Percentiles rank a stretch among this genome's conserved stretches.
Evolutionary conservation across 2,797 vertebrate species (phyloP).

Genomic region (Cuniculus paca): DNA sequence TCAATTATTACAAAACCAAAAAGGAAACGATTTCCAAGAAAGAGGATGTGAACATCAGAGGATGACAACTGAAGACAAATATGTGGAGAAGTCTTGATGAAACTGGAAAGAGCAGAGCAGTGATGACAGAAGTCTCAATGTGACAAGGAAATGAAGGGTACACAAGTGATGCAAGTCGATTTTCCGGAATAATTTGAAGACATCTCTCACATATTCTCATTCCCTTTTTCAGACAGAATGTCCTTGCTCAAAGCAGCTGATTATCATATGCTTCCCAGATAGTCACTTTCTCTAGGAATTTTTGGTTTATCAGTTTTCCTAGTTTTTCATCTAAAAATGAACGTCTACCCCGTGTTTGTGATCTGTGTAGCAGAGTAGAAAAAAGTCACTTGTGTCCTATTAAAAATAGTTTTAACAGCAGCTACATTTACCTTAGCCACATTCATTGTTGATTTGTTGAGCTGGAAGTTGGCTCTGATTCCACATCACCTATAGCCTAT

Average conservation of each 20-base stretch:
- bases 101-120: not conserved
- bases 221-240: not conserved
- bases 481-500: not conserved
- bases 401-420: not conserved
- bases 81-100: not conserved
- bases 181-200: not conserved
- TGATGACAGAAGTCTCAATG: not conserved
- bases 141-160: not conserved
- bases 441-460: slow-evolving; percentile 14
- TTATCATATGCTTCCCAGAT: not conserved
- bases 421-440: not conserved
- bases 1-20: not conserved
- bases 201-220: not conserved
- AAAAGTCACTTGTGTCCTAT: not conserved
- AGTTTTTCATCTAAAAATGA: slow-evolving; percentile 15
- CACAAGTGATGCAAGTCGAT: not conserved
- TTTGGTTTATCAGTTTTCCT: slow-evolving; percentile 8
- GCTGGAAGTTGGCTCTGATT: not conserved
- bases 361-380: slow-evolving; percentile 6
- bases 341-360: not conserved
- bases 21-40: not conserved
- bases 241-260: not conserved
- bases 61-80: not conserved
- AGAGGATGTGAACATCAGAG: not conserved
- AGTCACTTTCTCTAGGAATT: slow-evolving; percentile 18